Evolutionary conservation across 23 tunicate species (phyloP).

Genomic region (Diplosoma virens): DNA sequence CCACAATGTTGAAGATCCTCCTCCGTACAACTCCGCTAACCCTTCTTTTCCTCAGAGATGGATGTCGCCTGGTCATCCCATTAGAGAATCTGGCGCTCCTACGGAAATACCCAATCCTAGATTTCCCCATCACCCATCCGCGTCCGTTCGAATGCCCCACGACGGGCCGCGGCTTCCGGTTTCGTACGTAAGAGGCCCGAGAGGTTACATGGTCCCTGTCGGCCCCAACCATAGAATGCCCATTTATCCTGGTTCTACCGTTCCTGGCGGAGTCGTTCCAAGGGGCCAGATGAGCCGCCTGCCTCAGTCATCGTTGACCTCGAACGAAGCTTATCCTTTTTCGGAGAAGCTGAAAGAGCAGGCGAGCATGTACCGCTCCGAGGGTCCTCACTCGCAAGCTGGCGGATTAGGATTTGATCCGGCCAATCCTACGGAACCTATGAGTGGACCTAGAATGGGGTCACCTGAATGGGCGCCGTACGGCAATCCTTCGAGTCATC

Average conservation of each 20-base stretch:
- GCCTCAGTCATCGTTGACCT: conserved; percentile 1
- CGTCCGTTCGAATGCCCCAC: conserved; percentile 29
- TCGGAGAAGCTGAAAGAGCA: conserved; percentile 85
- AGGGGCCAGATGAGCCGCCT: conserved; percentile 6
- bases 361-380: conserved; percentile 54
- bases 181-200: neutral
- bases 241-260: conserved; percentile 1
- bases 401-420: conserved; percentile 29
- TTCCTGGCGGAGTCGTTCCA: conserved; percentile 31
- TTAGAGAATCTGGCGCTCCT: conserved; percentile 24
- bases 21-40: conserved; percentile 51
- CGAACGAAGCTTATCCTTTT: conserved; percentile 71
- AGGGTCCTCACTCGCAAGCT: conserved; percentile 34
- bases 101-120: conserved; percentile 18
- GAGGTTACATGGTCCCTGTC: conserved; percentile 27
- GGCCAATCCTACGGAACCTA: conserved; percentile 32
- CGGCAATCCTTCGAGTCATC: neutral
- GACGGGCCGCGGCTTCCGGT: conserved; percentile 35
- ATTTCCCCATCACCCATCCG: conserved; percentile 31
- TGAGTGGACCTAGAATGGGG: conserved; percentile 39
- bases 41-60: conserved; percentile 35
- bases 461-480: conserved; percentile 54
- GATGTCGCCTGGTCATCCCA: conserved; percentile 54
- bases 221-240: conserved; percentile 22
- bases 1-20: conserved; percentile 24